Evolutionary conservation across 2,888 invertebrate species (phyloP).

Genomic region (Chymomyza procnemis): DNA sequence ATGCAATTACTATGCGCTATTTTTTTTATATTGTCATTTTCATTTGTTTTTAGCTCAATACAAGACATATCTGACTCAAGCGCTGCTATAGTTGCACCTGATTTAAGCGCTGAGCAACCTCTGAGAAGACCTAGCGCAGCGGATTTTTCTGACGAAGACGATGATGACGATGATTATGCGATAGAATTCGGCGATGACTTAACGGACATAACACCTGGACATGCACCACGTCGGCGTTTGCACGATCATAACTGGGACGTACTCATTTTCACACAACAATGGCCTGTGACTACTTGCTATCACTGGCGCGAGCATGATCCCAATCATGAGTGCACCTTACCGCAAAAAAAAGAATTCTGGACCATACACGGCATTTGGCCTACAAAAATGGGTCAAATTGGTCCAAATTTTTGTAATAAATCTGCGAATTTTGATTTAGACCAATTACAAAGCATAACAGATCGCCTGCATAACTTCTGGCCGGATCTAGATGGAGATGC

Average conservation of each 20-base stretch:
- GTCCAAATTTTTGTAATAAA: conserved; percentile 86
- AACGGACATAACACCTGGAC: background rate
- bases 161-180: conserved; percentile 47
- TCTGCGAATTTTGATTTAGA: conserved; percentile 84
- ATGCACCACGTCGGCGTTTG: background rate
- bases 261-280: conserved; percentile 88
- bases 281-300: conserved; percentile 87
- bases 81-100: conserved; percentile 24
- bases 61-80: conserved; percentile 39
- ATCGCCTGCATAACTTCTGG: conserved; percentile 83
- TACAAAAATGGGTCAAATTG: conserved; percentile 83
- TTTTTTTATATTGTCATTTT: conserved; percentile 3
- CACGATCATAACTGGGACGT: conserved; percentile 83
- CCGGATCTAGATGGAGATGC: conserved; percentile 82
- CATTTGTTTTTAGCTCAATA: conserved; percentile 25
- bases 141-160: conserved; percentile 42
- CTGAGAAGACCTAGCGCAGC: conserved; percentile 33
- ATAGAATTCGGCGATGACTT: conserved; percentile 11
- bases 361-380: conserved; percentile 92
- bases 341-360: conserved; percentile 83
- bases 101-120: conserved; percentile 52
- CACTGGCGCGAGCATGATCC: conserved; percentile 83
- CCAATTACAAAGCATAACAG: conserved; percentile 81
- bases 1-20: conserved; percentile 13
- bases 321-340: conserved; percentile 83